Evolutionary conservation across 2,888 invertebrate genomes (phyloP).

Genomic region (Mesodorylaimus sp.): DNA sequence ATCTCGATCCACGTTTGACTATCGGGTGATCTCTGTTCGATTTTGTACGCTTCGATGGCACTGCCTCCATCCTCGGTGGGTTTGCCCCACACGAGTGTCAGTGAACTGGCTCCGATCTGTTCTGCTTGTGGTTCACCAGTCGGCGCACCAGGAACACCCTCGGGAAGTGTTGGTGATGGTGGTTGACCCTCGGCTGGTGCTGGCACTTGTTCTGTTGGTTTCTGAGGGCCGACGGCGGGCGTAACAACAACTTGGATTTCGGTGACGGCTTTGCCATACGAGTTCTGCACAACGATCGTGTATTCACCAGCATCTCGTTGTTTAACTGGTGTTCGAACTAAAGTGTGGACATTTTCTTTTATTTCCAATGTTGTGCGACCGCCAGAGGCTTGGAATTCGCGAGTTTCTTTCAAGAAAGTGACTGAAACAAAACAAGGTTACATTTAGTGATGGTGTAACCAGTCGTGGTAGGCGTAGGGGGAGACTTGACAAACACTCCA

Average conservation of each 20-base stretch:
- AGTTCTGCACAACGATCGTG: slow-evolving; percentile 16
- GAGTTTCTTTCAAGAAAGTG: slow-evolving; percentile 13
- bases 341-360: slow-evolving; percentile 14
- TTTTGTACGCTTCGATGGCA: slow-evolving; percentile 10
- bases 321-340: slow-evolving; percentile 13
- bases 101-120: slow-evolving; percentile 4
- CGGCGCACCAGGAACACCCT: slow-evolving; percentile 5
- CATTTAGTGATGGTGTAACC: too few relatives aligned
- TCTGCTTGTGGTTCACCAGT: slow-evolving; percentile 7
- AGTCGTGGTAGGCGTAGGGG: too few relatives aligned
- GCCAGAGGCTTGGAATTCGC: slow-evolving; percentile 13
- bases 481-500: too few relatives aligned
- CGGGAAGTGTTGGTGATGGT: not conserved
- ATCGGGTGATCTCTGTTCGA: slow-evolving; percentile 18
- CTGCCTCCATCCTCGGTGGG: slow-evolving; percentile 2
- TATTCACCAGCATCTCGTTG: slow-evolving; percentile 17
- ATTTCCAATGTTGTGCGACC: slow-evolving; percentile 13
- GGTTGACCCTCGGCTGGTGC: not conserved
- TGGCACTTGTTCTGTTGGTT: not conserved
- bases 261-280: slow-evolving; percentile 15
- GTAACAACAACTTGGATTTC: slow-evolving; percentile 2
- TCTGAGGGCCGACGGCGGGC: not conserved
- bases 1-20: slow-evolving; percentile 14
- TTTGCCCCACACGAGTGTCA: slow-evolving; percentile 5
- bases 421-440: slow-evolving; percentile 5